Conservation (phyloP, 2,888 invertebrate species). For the Tetrapedia diversipes region DNA sequence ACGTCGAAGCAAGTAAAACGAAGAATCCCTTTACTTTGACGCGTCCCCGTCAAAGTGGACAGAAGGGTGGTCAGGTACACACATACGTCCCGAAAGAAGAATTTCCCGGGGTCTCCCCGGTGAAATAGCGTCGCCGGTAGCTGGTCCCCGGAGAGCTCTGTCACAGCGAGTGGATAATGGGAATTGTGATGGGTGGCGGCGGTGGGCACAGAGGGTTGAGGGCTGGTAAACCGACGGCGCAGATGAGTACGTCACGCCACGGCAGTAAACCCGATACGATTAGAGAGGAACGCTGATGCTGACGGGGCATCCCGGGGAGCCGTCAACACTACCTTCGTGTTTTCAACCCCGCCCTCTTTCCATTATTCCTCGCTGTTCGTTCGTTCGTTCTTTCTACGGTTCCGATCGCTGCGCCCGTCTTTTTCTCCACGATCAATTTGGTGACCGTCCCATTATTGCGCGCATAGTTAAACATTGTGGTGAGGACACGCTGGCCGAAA, state of each 20-base stretch:
- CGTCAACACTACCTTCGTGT: conserved; percentile 80
- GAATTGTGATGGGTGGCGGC: conserved; percentile 78
- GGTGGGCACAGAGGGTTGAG: conserved; percentile 66
- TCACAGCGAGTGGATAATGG: conserved; percentile 82
- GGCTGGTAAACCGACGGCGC: conserved; percentile 72
- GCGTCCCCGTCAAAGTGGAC: conserved; percentile 37
- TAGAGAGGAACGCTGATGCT: conserved; percentile 79
- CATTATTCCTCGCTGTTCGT: conserved; percentile 60
- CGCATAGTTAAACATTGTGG: conserved; percentile 30
- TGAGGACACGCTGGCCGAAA: conserved; percentile 20
- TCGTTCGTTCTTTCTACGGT: conserved; percentile 6
- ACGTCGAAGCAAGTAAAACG: background rate
- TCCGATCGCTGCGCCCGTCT: background rate
- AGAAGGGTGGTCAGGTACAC: conserved; percentile 53
- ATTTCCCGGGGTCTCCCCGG: conserved; percentile 41
- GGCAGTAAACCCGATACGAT: conserved; percentile 82
- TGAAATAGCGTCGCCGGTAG: conserved; percentile 54
- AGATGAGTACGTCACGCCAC: conserved; percentile 82
- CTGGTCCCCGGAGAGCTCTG: conserved; percentile 80
- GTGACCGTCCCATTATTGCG: conserved; percentile 27
- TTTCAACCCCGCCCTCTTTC: conserved; percentile 68
- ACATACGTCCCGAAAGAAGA: conserved; percentile 16
- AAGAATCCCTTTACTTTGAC: conserved; percentile 45
- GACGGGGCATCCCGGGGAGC: conserved; percentile 82
- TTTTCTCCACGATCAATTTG: background rate